Conservation (phyloP, 2,113 vertebrate genomes). For the Catharus bicknelli region DNA sequence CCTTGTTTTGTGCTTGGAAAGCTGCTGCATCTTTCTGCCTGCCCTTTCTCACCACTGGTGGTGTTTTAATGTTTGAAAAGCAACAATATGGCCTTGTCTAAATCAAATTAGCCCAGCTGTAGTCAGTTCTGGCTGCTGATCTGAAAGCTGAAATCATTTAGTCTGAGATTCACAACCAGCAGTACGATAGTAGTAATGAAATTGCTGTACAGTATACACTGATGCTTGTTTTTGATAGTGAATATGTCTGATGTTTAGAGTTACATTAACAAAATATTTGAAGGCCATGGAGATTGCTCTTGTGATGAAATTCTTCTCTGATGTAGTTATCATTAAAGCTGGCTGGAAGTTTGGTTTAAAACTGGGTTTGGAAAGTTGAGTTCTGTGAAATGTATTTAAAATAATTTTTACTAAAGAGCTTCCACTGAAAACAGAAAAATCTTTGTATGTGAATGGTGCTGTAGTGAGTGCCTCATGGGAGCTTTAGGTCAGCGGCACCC, state of each 20-base stretch:
- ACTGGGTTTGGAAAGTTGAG: background rate
- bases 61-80: conserved; percentile 22
- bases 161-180: conserved; percentile 11
- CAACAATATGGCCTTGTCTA: background rate
- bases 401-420: conserved; percentile 13
- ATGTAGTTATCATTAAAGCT: conserved; percentile 35
- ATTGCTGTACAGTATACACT: conserved; percentile 13
- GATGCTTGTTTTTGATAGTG: conserved; percentile 47
- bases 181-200: conserved; percentile 27
- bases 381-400: background rate
- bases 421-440: background rate
- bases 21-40: background rate
- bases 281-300: conserved; percentile 19
- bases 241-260: conserved; percentile 46
- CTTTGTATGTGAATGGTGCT: background rate
- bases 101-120: conserved; percentile 43
- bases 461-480: background rate
- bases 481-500: background rate
- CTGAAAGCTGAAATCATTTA: conserved; percentile 32
- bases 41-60: background rate
- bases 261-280: conserved; percentile 40
- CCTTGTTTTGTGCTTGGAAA: background rate
- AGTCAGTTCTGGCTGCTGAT: conserved; percentile 36
- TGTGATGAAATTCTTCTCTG: conserved; percentile 39
- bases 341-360: background rate